These are phyloP conservation scores for Carposina sasakii DNA, from an alignment of 1,140 invertebrate species.

Conservation along the genomic window DNA sequence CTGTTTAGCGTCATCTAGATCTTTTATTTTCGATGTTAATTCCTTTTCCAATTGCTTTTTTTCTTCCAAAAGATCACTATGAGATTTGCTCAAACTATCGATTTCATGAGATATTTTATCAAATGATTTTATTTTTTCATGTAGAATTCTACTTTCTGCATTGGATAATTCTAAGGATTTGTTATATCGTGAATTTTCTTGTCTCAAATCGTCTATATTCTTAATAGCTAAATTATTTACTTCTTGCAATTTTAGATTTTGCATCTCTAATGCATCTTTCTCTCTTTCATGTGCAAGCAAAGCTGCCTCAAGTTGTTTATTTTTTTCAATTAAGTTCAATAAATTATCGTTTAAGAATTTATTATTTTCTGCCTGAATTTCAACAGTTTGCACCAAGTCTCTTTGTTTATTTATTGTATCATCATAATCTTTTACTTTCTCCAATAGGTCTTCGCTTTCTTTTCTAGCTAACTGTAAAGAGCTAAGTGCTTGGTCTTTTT, in stretches of 20 bases:
- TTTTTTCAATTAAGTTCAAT: constrained; percentile 20
- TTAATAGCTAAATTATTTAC: constrained; percentile 25
- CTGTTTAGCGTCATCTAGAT: constrained; percentile 35
- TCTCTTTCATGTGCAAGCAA: constrained; percentile 23
- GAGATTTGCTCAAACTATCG: constrained; percentile 28
- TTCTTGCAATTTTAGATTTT: constrained; percentile 41
- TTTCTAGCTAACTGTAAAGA: constrained; percentile 36
- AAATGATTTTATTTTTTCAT: constrained; percentile 30
- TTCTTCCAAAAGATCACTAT: constrained; percentile 36
- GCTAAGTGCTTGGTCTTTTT: constrained; percentile 37
- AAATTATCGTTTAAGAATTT: constrained; percentile 20
- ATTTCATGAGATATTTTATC: constrained; percentile 35
- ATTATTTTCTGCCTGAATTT: constrained; percentile 10
- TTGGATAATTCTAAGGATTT: constrained; percentile 37
- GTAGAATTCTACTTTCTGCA: constrained; percentile 39
- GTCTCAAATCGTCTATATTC: constrained; percentile 36
- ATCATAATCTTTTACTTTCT: constrained; percentile 34
- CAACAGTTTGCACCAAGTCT: constrained; percentile 16
- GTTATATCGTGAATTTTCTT: constrained; percentile 40
- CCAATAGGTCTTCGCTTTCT: constrained; percentile 47
- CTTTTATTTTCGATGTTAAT: constrained; percentile 29
- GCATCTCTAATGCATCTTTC: constrained; percentile 33
- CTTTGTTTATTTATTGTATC: constrained; percentile 20
- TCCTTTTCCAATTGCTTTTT: constrained; percentile 39
- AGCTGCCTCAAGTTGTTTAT: constrained; percentile 22